Conservation (phyloP, 2,113 vertebrate genomes). For the Bungarus multicinctus region DNA sequence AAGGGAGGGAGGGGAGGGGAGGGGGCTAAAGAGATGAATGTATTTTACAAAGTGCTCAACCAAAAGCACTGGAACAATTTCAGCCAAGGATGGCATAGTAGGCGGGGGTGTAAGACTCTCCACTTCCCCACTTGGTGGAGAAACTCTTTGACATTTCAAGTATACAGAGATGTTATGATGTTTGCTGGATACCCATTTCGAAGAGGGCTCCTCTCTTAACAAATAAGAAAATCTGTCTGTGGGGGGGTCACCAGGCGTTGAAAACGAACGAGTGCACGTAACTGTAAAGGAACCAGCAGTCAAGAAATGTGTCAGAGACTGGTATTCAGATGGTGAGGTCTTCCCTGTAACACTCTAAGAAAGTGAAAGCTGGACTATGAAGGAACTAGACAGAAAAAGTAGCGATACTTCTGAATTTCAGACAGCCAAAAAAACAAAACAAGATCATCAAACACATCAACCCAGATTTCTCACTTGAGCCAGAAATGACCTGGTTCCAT, state of each 20-base stretch:
- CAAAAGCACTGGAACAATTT: neutral
- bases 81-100: neutral
- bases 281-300: neutral
- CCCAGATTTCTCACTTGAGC: neutral
- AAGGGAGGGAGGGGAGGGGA: too few relatives aligned
- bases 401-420: neutral
- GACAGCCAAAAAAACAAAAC: neutral
- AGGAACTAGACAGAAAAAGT: neutral
- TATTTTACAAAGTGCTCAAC: neutral
- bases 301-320: neutral
- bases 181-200: neutral
- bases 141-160: neutral
- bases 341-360: neutral
- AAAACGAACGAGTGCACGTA: neutral
- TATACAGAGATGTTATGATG: neutral
- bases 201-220: neutral
- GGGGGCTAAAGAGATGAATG: too few relatives aligned
- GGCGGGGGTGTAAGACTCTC: neutral
- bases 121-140: neutral
- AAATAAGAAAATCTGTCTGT: neutral
- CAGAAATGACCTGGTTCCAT: neutral
- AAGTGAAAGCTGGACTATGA: neutral
- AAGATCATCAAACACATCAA: neutral
- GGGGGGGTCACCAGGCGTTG: neutral
- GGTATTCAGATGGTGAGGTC: neutral